Evolutionary conservation across 1,140 invertebrate species (phyloP).

Genomic region (Belonocnema kinseyi): DNA sequence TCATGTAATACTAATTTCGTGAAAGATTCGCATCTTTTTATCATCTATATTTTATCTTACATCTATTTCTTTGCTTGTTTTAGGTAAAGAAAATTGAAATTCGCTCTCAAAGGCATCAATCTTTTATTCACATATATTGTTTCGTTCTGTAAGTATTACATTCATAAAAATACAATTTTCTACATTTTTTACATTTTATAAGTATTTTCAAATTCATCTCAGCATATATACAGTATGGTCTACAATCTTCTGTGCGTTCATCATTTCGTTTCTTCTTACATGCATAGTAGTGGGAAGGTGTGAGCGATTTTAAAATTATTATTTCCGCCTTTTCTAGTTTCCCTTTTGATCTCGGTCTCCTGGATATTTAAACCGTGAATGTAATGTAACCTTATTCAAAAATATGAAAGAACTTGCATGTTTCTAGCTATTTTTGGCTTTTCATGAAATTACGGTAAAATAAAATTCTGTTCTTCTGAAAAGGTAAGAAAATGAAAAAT

Average conservation of each 20-base stretch:
- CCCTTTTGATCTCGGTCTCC: slow-evolving; percentile 13
- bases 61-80: not conserved
- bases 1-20: too few species aligned
- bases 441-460: too few species aligned
- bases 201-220: not conserved
- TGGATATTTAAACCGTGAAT: slow-evolving; percentile 20
- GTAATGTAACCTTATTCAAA: not conserved
- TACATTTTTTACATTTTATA: not conserved
- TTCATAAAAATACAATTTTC: not conserved
- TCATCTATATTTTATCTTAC: too few species aligned
- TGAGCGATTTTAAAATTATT: not conserved
- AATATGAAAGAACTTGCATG: not conserved
- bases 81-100: not conserved
- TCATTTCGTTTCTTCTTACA: not conserved
- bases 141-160: too few species aligned
- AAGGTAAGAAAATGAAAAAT: too few species aligned
- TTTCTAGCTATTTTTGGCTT: too few species aligned
- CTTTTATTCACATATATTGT: too few species aligned
- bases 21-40: too few species aligned
- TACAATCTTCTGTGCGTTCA: not conserved
- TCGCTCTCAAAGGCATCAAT: too few species aligned
- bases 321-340: not conserved
- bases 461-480: too few species aligned
- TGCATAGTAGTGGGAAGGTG: not conserved
- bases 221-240: not conserved